Conservation (phyloP, 1,140 invertebrate species). For the Hylaeus anthracinus region DNA sequence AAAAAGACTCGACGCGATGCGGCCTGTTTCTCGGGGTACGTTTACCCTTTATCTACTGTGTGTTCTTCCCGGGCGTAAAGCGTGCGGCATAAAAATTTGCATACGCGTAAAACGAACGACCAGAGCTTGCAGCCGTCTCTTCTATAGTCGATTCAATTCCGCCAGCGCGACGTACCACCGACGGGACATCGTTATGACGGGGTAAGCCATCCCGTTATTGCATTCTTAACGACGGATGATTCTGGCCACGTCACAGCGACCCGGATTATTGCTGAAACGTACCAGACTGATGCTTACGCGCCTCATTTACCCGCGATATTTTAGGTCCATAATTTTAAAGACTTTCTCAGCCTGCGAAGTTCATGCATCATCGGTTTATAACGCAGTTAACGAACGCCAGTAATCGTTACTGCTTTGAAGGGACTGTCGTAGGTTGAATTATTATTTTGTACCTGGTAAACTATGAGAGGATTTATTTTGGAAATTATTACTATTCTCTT, state of each 20-base stretch:
- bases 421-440: background rate
- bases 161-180: background rate
- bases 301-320: background rate
- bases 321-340: slow-evolving; percentile 5
- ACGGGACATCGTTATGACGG: slow-evolving; percentile 40
- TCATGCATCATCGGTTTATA: too few species aligned
- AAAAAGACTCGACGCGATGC: background rate
- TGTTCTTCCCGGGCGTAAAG: slow-evolving; percentile 29
- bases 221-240: slow-evolving; percentile 52
- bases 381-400: background rate
- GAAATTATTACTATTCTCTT: too few species aligned
- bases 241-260: slow-evolving; percentile 10
- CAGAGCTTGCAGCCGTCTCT: background rate
- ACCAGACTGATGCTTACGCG: background rate
- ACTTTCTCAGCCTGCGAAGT: too few species aligned
- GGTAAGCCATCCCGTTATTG: slow-evolving; percentile 43
- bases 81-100: slow-evolving; percentile 65
- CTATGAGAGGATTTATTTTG: too few species aligned
- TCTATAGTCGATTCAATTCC: slow-evolving; percentile 32
- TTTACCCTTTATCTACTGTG: slow-evolving; percentile 11
- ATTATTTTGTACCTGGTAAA: too few species aligned
- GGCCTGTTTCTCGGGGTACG: background rate
- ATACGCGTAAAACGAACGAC: slow-evolving; percentile 63
- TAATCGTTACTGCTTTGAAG: background rate
- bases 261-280: slow-evolving; percentile 18